These are phyloP conservation scores for Zapus hudsonius DNA, from an alignment of 2,113 vertebrate species.

Conservation along the genomic window DNA sequence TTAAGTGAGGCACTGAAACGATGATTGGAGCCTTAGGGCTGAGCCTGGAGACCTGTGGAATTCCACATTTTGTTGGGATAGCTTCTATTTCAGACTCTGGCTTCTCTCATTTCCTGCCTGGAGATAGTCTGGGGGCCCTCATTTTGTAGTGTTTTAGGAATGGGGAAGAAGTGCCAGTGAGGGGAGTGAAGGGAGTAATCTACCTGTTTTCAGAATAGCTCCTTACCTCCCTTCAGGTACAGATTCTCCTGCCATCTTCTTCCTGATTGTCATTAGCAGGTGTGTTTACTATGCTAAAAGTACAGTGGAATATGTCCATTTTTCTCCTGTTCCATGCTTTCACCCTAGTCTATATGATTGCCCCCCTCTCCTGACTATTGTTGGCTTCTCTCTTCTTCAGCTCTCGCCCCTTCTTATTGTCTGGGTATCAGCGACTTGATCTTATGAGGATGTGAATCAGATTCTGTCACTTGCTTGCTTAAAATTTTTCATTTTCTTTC, in stretches of 20 bases:
- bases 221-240: background rate
- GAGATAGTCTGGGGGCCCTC: background rate
- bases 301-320: no score
- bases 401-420: background rate
- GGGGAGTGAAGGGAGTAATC: background rate
- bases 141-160: background rate
- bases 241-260: background rate
- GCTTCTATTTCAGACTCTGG: background rate
- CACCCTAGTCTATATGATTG: background rate
- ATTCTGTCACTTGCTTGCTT: background rate
- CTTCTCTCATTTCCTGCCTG: background rate
- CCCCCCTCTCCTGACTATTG: background rate
- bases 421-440: background rate
- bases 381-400: background rate
- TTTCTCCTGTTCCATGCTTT: no score
- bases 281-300: background rate
- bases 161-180: background rate
- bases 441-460: background rate
- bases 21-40: background rate
- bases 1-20: background rate
- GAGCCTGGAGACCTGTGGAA: background rate
- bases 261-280: background rate
- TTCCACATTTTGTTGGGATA: no score
- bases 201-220: background rate
- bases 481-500: background rate